Evolutionary conservation across 2,797 vertebrate species (phyloP), one percentile per base, ranked within the genome.

Genomic region (Rhadinocentrus ornatus): DNA sequence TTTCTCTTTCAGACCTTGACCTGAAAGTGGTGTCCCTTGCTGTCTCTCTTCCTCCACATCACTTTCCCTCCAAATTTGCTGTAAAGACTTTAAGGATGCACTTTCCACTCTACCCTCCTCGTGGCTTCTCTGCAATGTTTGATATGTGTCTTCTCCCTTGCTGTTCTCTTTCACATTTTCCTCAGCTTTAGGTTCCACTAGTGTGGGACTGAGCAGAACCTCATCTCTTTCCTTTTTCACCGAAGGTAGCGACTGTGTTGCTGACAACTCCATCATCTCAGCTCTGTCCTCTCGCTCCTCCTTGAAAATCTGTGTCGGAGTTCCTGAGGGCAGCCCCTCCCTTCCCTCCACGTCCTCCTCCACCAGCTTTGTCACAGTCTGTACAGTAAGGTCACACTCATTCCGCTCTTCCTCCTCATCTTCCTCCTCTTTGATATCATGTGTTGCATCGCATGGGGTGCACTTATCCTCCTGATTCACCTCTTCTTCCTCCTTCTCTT

Each of bases 1-100:
- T 76, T 86, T 91, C 59, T 93, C 91, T 85, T 84, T 91, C 3
- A 71, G 75, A 63, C 76, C 78, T 18, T 81, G 89, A 58, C 71
- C 75, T 27, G 74, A 20, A 12, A 48, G 57, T 15, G 46, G 37
- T 0, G 34, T 77, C 77, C 86, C 91, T 12, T 84, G 86, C 70
- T 54, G 91, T 73, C 69, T 82, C 65, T 90, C 90, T 7, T 89
- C 91, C 65, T 86, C 89, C 46, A 54, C 64, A 4, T 90, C 79
- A 7, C 61, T 78, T 44, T 92, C 90, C 65, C 81, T 92, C 75
- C 39, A 89, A 44, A 81, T 57, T 13, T 79, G 84, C 69, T 77
- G 87, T 74, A 61, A 75, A 57, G 86, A 80, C 67, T 86, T 91
- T 6, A 83, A 78, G 34, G 67, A 58, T 29, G 70, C 27, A 7